A percentile compares a stretch with the other conserved stretches of the same genome.
These are phyloP conservation scores for Pipra filicauda DNA, from an alignment of 2,113 vertebrate genomes.

Conservation along the genomic window DNA sequence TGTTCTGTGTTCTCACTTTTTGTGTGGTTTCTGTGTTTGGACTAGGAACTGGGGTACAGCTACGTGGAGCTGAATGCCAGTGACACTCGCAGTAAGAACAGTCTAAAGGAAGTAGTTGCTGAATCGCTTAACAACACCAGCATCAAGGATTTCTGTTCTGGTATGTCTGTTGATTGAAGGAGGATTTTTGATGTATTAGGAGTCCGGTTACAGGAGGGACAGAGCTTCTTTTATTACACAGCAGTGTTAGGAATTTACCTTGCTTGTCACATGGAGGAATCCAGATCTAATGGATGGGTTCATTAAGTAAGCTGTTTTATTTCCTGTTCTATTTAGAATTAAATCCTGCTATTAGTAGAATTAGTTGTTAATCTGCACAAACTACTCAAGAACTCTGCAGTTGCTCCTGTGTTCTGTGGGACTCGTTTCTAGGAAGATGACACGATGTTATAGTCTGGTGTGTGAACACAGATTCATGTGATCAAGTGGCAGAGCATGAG, in stretches of 20 bases:
- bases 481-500: not conserved
- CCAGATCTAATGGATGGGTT: not conserved
- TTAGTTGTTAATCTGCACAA: not conserved
- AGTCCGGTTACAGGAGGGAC: not conserved
- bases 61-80: slow-evolving; percentile 97
- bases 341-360: not conserved
- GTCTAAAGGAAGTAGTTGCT: slow-evolving; percentile 87
- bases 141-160: slow-evolving; percentile 90
- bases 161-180: slow-evolving; percentile 65
- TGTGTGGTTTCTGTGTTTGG: slow-evolving; percentile 3
- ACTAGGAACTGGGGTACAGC: slow-evolving; percentile 90
- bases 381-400: not conserved
- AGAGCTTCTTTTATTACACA: not conserved
- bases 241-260: not conserved
- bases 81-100: slow-evolving; percentile 93
- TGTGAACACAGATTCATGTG: not conserved
- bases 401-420: not conserved
- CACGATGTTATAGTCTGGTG: not conserved
- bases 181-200: not conserved
- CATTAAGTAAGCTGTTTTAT: not conserved
- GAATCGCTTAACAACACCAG: slow-evolving; percentile 95
- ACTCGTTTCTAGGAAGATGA: not conserved
- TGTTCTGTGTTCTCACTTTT: not conserved
- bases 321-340: not conserved
- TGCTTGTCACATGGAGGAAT: not conserved